Base-by-base conservation (phyloP, 2,888 invertebrate genomes). In the Candidula unifasciata region DNA sequence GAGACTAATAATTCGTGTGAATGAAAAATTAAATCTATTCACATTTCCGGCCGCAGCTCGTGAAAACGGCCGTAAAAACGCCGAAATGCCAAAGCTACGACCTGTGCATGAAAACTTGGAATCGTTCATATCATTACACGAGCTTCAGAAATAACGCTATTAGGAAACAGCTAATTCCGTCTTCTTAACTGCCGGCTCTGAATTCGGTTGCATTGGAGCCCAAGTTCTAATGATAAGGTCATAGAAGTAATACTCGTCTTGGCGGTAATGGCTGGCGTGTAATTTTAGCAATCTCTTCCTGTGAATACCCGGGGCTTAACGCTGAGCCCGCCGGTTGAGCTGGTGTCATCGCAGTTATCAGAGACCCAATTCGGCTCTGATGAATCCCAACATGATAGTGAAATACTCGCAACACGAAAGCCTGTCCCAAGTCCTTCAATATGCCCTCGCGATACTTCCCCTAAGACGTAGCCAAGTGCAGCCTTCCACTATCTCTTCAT, bases 21-120 rank as follows among this genome's bases (percentile, higher is more conserved):
- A 71, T 71, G 83, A 73, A 79, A 79, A 60, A 83, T 83, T 83
- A 79, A 79, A 83, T 83, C 83, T 79, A 79, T 83, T 83, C 83
- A 83, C 24, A 21, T 77, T 71, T 73, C 64, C 64, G 21, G 35
- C n/a, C 82, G 35, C 57, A 21, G 82, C 30, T 71, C 69, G 60
- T 64, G 74, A 74, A 73, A 71, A 74, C 64, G 82, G 37, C 64
- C 33, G 57, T 64, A 74, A 82, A 82, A 82, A 82, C 33, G 60
- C 35, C 54, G 33, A 74, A 64, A 82, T 82, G 71, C 64, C 82
- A 35, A 74, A 1, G 82, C 60, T 74, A 73, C 74, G 74, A 82
- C 82, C 74, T 69, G 73, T 27, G 73, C 71, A 30, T 27, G 30
- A 35, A 73, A 33, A 37, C 52, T 71, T 3, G 16, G 21, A 80